Conservation (phyloP, 2,888 invertebrate species). For the Cerastis leucographa region DNA sequence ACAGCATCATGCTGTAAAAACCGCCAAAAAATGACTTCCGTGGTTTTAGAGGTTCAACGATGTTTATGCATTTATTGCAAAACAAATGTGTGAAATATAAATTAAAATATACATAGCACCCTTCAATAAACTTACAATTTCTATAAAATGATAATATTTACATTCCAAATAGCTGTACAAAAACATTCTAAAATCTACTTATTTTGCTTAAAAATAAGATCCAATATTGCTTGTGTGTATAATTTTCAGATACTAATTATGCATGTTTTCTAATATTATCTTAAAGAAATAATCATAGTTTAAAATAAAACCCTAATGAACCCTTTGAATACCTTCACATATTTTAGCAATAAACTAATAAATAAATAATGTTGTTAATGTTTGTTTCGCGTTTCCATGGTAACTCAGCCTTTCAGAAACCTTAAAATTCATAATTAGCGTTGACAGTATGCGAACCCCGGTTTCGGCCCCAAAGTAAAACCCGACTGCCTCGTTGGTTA, state of each 20-base stretch:
- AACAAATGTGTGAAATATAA: not conserved
- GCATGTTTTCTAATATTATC: not conserved
- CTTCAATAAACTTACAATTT: not conserved
- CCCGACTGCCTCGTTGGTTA: too few species aligned
- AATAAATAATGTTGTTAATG: not conserved
- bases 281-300: not conserved
- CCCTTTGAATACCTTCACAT: not conserved
- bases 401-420: not conserved
- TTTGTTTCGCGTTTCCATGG: too few species aligned
- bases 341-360: not conserved
- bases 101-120: not conserved
- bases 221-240: not conserved
- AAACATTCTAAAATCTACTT: not conserved
- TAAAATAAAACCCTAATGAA: not conserved
- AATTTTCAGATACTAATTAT: not conserved
- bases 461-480: too few species aligned
- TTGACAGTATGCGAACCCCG: not conserved
- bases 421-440: not conserved
- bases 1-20: too few species aligned
- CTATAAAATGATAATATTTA: not conserved
- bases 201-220: not conserved
- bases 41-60: too few species aligned
- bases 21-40: too few species aligned
- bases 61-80: not conserved
- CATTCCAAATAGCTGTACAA: not conserved